These are phyloP conservation scores for Arremon brunneinucha DNA, from an alignment of 2,797 vertebrate species.

Conservation along the genomic window DNA sequence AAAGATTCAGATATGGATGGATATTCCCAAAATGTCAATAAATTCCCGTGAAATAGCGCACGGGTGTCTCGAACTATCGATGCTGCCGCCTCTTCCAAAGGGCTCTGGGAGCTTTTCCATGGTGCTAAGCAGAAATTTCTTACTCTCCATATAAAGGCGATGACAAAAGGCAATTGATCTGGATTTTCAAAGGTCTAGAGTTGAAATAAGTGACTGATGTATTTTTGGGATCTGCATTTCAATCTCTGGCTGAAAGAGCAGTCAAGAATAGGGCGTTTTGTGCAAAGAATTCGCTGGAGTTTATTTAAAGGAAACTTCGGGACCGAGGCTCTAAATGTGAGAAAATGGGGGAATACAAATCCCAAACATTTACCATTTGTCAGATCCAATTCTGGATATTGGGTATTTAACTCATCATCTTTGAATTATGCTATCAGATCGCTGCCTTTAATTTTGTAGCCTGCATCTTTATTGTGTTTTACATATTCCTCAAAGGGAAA, in stretches of 20 bases:
- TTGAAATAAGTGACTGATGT: conserved; percentile 61
- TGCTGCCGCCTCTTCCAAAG: neutral
- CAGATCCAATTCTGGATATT: neutral
- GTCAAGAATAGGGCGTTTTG: conserved; percentile 29
- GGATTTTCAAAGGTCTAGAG: conserved; percentile 66
- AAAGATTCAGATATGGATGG: neutral
- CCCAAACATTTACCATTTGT: neutral
- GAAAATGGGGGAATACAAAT: neutral
- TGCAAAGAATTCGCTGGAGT: neutral
- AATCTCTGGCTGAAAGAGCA: conserved; percentile 43
- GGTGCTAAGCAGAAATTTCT: conserved; percentile 16
- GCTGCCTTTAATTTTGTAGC: neutral
- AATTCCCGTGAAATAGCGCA: neutral
- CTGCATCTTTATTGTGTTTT: neutral
- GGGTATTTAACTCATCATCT: conserved; percentile 50
- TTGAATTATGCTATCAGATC: neutral
- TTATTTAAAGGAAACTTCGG: conserved; percentile 1
- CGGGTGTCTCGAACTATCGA: fast-evolving
- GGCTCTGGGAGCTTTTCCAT: neutral
- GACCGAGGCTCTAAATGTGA: neutral
- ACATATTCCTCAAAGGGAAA: neutral
- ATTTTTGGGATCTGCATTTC: conserved; percentile 55
- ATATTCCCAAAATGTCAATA: neutral
- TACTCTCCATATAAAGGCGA: neutral
- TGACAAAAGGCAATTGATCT: conserved; percentile 65